A percentile compares a stretch with the other conserved stretches of the same genome.
Evolutionary conservation across 2,888 invertebrate species (phyloP).

Genomic region (Hoplodrina blanda): DNA sequence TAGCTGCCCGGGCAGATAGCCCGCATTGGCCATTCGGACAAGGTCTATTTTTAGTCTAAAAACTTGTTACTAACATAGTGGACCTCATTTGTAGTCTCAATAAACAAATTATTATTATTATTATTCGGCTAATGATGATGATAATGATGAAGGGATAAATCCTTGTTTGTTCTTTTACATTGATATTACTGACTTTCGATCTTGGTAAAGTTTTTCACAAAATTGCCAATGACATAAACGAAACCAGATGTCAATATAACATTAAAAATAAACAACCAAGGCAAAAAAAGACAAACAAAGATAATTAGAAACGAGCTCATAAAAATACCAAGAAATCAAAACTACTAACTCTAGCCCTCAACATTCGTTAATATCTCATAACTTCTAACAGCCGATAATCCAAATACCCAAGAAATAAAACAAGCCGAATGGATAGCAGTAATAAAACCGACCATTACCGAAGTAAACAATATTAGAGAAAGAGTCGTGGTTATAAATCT

Average conservation of each 20-base stretch:
- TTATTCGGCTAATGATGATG: too few relatives aligned
- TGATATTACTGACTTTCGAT: not conserved
- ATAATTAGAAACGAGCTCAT: conserved; percentile 5
- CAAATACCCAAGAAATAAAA: conserved; percentile 80
- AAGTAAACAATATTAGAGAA: conserved; percentile 89
- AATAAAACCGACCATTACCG: conserved; percentile 75
- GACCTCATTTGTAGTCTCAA: too few relatives aligned
- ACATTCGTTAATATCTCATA: conserved; percentile 67
- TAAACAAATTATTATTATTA: too few relatives aligned
- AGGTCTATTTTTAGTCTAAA: too few relatives aligned
- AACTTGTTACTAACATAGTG: too few relatives aligned
- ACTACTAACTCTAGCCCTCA: conserved; percentile 27
- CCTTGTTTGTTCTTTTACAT: too few relatives aligned
- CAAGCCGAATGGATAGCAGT: conserved; percentile 76
- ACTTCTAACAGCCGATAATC: conserved; percentile 76
- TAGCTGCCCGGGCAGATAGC: too few relatives aligned
- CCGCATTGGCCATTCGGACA: too few relatives aligned
- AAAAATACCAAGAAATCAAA: conserved; percentile 26
- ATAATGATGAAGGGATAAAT: too few relatives aligned
- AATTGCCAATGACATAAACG: not conserved
- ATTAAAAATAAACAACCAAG: not conserved
- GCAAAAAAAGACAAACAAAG: not conserved
- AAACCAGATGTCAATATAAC: conserved; percentile 1
- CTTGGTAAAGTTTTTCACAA: too few relatives aligned
- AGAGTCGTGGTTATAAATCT: conserved; percentile 85